Evolutionary conservation across 2,888 invertebrate species (phyloP), one percentile per base, ranked within the genome.

Genomic region (Aleiodes alternator): DNA sequence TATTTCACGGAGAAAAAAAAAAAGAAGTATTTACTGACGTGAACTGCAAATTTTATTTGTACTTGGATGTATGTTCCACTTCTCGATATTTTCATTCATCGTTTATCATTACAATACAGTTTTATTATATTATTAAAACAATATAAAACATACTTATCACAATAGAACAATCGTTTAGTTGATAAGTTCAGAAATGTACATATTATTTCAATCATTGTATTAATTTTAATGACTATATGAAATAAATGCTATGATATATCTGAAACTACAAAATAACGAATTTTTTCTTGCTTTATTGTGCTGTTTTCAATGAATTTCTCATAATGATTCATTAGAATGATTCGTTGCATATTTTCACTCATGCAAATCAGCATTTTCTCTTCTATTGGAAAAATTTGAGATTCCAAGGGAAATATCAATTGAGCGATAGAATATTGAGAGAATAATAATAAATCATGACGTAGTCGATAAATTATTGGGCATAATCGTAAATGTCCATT

Each of bases 151-250:
- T 79, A 80, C 75, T 80, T 80, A 80, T 80, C 79, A 75, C 79
- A 80, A 57, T 70, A 66, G 72, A 78, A 79, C 76, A 79, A 80
- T 79, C 78, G 81, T 78, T 79, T 73, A 81, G 76, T 55, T 75
- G 73, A 73, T 71, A 72, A 72, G 72, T 72, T 78, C 78, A 78
- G 70, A 80, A 76, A 55, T 87, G 87, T 87, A 87, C 78, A 87
- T 87, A 87, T 78, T 80, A 79, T 80, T 82, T 82, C 81, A 83
- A 82, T 81, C 79, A 86, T 85, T 87, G 86, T 87, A 87, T 87
- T 87, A 87, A 87, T 84, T 87, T 86, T 84, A 87, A 85, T 85
- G 85, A 86, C 81, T 78, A 82, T 85, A 85, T 81, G 79, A 85
- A 87, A 87, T 86, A 87, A 85, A 87, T 82, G 79, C 79, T 80